These are phyloP conservation scores for Ichneumoninae sp. DNA, from an alignment of 2,888 invertebrate species.

Conservation along the genomic window DNA sequence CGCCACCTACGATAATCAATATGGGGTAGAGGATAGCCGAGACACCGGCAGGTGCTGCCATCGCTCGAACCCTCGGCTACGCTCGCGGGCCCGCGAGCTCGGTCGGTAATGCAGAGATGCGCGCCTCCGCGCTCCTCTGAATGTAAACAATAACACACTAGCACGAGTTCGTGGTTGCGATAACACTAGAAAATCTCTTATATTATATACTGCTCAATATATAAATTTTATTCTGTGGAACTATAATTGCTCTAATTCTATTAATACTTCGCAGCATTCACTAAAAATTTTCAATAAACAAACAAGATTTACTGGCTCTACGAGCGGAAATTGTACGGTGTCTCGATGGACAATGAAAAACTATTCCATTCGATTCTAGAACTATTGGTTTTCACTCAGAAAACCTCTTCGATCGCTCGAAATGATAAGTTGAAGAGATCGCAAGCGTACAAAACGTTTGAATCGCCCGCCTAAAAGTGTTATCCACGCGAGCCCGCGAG, in stretches of 20 bases:
- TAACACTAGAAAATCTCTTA: background rate
- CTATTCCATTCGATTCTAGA: background rate
- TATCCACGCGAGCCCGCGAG: background rate
- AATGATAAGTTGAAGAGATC: background rate
- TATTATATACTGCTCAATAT: background rate
- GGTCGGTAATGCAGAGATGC: slow-evolving; percentile 45
- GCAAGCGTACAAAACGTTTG: background rate
- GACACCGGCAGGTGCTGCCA: slow-evolving; percentile 75
- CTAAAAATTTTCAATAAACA: background rate
- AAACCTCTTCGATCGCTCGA: background rate
- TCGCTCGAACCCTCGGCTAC: slow-evolving; percentile 38
- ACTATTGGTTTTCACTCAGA: background rate
- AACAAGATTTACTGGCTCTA: background rate
- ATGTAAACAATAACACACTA: slow-evolving; percentile 33
- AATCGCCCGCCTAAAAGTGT: slow-evolving; percentile 26
- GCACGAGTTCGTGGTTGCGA: background rate
- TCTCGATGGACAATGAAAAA: background rate
- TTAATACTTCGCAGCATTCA: background rate
- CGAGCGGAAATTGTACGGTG: background rate
- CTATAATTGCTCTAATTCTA: background rate
- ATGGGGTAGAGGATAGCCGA: slow-evolving; percentile 38
- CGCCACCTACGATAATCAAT: slow-evolving; percentile 83
- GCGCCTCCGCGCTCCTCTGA: no score
- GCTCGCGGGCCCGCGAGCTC: background rate
- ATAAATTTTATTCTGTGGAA: background rate